Evolutionary conservation across 1,140 invertebrate genomes (phyloP).

Genomic region (Planococcus citri): DNA sequence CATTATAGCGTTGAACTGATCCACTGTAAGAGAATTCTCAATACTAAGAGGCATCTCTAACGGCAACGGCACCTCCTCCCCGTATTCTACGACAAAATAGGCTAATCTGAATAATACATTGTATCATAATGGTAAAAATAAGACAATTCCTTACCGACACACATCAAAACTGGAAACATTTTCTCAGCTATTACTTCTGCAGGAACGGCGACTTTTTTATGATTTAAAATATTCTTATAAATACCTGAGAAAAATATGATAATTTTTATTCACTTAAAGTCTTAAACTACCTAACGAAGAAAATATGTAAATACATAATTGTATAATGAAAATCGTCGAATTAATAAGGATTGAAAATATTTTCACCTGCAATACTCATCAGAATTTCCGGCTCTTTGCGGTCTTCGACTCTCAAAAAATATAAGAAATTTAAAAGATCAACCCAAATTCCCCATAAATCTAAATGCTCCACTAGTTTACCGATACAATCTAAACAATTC

Average conservation of each 20-base stretch:
- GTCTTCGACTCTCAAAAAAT: conserved; percentile 80
- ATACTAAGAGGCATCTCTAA: conserved; percentile 83
- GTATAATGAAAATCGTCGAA: too few species aligned
- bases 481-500: conserved; percentile 85
- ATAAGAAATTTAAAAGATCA: conserved; percentile 83
- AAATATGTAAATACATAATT: background rate
- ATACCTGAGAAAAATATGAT: conserved; percentile 75
- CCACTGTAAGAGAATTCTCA: conserved; percentile 80
- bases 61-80: too few species aligned
- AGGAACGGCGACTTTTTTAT: conserved; percentile 83
- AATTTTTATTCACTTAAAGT: conserved; percentile 76
- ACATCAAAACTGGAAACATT: conserved; percentile 88
- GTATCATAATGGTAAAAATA: too few species aligned
- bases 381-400: conserved; percentile 87
- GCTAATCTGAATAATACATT: too few species aligned
- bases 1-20: too few species aligned
- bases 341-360: background rate
- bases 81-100: too few species aligned
- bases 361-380: conserved; percentile 85
- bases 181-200: conserved; percentile 89
- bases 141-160: too few species aligned
- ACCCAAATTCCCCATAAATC: conserved; percentile 95
- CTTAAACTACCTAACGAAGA: conserved; percentile 49
- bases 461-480: conserved; percentile 81
- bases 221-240: conserved; percentile 78